Percentiles rank a stretch among this genome's conserved stretches.
Conservation (phyloP, 2,113 vertebrate genomes). For the human (Homo sapiens) region DNA sequence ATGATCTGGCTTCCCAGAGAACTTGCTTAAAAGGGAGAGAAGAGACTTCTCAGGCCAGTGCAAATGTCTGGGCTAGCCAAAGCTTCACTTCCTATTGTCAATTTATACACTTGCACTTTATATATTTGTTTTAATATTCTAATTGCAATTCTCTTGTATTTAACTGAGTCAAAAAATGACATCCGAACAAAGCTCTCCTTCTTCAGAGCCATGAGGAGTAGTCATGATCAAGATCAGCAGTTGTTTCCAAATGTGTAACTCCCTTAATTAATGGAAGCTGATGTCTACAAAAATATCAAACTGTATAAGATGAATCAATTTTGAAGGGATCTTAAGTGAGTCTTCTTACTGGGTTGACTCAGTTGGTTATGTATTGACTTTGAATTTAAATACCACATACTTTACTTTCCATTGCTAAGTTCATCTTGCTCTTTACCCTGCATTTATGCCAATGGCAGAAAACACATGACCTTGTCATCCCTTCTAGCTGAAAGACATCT, state of each 20-base stretch:
- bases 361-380: not conserved
- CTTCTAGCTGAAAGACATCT: not conserved
- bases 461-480: not conserved
- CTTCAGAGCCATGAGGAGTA: not conserved
- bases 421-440: not conserved
- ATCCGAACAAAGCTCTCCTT: not conserved
- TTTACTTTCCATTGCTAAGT: not conserved
- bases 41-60: not conserved
- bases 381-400: not conserved
- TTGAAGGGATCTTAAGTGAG: not conserved
- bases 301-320: not conserved
- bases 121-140: constrained; percentile 32
- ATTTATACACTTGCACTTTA: not conserved
- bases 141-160: not conserved
- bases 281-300: not conserved
- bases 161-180: not conserved
- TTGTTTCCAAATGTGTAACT: not conserved
- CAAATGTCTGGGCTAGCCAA: not conserved
- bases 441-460: not conserved
- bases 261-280: not conserved
- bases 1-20: not conserved
- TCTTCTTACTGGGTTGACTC: not conserved
- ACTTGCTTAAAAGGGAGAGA: not conserved
- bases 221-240: not conserved
- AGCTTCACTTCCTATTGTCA: not conserved